These are phyloP conservation scores for Protosalanx chinensis DNA, from an alignment of 2,797 vertebrate species.

Conservation along the genomic window DNA sequence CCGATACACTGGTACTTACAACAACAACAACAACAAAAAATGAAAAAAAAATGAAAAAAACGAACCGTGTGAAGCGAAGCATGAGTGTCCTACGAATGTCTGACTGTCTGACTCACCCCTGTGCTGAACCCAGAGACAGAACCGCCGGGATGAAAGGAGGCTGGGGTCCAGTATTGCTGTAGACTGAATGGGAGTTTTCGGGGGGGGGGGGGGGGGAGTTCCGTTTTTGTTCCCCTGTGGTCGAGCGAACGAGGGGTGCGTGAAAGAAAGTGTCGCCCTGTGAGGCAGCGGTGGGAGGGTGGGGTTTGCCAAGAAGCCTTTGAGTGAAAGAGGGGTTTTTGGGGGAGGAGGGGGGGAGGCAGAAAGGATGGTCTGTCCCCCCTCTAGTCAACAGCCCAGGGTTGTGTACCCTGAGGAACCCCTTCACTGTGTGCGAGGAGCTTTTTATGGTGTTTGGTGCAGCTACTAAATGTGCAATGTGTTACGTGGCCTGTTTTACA, in stretches of 20 bases:
- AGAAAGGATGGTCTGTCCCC: conserved; percentile 53
- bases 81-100: conserved; percentile 92
- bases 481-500: conserved; percentile 92
- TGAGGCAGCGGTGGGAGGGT: conserved; percentile 51
- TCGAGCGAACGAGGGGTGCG: conserved; percentile 76
- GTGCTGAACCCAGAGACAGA: conserved; percentile 46
- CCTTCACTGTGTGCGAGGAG: conserved; percentile 84
- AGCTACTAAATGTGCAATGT: conserved; percentile 99
- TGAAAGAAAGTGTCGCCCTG: conserved; percentile 77
- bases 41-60: conserved; percentile 21
- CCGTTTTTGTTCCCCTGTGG: conserved; percentile 70
- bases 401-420: conserved; percentile 50
- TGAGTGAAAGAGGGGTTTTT: too few species aligned
- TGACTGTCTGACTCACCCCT: conserved; percentile 80
- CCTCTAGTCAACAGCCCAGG: conserved; percentile 66
- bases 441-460: conserved; percentile 94
- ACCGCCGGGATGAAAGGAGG: conserved; percentile 2
- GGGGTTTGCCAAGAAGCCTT: conserved; percentile 5
- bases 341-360: conserved; percentile 16
- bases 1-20: conserved; percentile 81
- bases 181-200: conserved; percentile 83
- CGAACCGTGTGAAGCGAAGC: conserved; percentile 82
- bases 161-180: conserved; percentile 77
- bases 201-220: conserved; percentile 37
- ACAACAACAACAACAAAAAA: conserved; percentile 52